These are phyloP conservation scores for Pseudomugil tenellus DNA, from an alignment of 2,797 vertebrate species.

Conservation along the genomic window DNA sequence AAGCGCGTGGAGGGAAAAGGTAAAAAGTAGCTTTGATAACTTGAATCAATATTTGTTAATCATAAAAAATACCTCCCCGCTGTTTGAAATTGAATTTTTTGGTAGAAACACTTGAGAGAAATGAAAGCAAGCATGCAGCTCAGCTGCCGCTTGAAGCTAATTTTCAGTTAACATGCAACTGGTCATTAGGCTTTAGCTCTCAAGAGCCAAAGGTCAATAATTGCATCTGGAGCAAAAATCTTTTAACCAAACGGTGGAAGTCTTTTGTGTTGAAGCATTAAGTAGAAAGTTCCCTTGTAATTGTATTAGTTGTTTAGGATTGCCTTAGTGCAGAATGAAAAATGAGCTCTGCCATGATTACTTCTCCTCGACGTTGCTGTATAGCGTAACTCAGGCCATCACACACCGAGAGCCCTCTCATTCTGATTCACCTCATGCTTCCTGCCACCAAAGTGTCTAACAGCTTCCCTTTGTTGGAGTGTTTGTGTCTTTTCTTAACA, in stretches of 20 bases:
- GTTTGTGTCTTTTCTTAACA: constrained; percentile 39
- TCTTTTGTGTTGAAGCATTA: constrained; percentile 78
- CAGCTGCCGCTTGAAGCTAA: constrained; percentile 70
- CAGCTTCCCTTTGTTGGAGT: constrained; percentile 29
- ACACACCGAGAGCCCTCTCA: constrained; percentile 33
- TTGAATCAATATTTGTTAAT: constrained; percentile 81
- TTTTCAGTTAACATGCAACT: constrained; percentile 85
- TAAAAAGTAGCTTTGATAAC: constrained; percentile 64
- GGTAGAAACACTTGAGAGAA: constrained; percentile 54
- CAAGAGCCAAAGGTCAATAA: constrained; percentile 84
- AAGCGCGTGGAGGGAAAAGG: constrained; percentile 29
- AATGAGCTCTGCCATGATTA: constrained; percentile 73
- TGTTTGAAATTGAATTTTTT: constrained; percentile 73
- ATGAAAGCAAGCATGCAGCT: constrained; percentile 52
- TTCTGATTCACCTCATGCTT: constrained; percentile 55
- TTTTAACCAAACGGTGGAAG: constrained; percentile 77
- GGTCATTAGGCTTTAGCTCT: constrained; percentile 80
- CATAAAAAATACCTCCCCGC: constrained; percentile 71
- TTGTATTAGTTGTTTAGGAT: constrained; percentile 77
- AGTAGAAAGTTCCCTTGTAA: constrained; percentile 74
- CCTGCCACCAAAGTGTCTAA: constrained; percentile 15
- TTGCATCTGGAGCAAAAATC: constrained; percentile 79
- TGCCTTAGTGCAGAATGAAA: constrained; percentile 71
- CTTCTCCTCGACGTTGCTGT: constrained; percentile 64
- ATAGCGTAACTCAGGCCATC: constrained; percentile 55